phyloP scores from a whole-genome alignment of 2,113 vertebrate species.

The Hemicordylus capensis region DNA sequence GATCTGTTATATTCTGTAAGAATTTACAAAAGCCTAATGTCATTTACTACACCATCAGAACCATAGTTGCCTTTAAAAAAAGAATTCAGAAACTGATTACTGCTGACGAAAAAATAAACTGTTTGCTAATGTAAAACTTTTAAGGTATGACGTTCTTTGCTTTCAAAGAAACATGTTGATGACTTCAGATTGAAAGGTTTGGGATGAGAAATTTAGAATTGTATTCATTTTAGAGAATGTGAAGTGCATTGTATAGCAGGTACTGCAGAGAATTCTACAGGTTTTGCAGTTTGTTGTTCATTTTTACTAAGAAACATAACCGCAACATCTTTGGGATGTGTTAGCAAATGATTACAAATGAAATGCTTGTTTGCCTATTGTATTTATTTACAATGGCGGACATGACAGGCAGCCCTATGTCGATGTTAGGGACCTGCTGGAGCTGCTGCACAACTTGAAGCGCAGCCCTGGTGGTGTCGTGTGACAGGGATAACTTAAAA shows the following conservation, averaged over 20 bases:
- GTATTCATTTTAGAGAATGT: background rate
- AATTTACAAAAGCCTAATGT: constrained; percentile 93
- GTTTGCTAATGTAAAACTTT: constrained; percentile 51
- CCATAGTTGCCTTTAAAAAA: constrained; percentile 83
- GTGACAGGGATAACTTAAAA: no score
- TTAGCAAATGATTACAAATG: constrained; percentile 45
- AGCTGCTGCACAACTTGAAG: no score
- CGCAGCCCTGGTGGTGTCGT: no score
- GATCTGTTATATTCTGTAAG: constrained; percentile 92
- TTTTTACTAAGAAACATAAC: background rate
- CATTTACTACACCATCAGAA: constrained; percentile 88
- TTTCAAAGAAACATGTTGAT: constrained; percentile 1
- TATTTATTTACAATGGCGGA: background rate
- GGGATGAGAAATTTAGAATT: background rate
- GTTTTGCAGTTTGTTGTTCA: background rate
- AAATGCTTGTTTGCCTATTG: constrained; percentile 24
- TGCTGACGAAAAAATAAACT: constrained; percentile 69
- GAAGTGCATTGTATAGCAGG: background rate
- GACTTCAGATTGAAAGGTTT: background rate
- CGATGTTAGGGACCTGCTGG: no score
- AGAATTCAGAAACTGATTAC: constrained; percentile 76
- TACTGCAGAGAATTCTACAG: background rate
- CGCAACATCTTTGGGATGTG: constrained; percentile 27
- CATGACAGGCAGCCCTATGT: no score
- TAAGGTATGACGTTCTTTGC: constrained; percentile 45